Conservation (phyloP, 2,888 invertebrate genomes). For the Orthosia cruda region DNA sequence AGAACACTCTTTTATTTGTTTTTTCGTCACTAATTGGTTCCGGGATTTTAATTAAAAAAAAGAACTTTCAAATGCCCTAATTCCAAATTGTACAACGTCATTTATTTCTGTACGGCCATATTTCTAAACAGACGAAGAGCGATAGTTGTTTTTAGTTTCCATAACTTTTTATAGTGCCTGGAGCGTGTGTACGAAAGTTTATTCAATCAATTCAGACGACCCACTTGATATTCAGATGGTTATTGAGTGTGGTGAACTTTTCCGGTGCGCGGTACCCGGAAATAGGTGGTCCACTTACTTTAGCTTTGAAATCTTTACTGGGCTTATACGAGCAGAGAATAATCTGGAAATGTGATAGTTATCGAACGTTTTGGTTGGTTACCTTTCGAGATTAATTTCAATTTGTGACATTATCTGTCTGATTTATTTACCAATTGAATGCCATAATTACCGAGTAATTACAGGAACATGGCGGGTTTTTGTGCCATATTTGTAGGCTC, state of each 20-base stretch:
- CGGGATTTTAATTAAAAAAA: not conserved
- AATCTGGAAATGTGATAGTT: constrained; percentile 5
- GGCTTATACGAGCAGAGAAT: constrained; percentile 40
- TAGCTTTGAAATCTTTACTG: constrained; percentile 58
- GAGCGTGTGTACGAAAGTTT: constrained; percentile 73
- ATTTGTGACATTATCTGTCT: not conserved
- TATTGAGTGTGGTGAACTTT: constrained; percentile 82
- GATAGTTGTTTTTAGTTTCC: constrained; percentile 50
- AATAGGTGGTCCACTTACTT: constrained; percentile 70
- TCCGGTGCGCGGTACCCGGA: constrained; percentile 69
- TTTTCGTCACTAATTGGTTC: not conserved
- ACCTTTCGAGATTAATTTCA: not conserved
- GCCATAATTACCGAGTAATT: too few species aligned
- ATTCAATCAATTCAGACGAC: constrained; percentile 84
- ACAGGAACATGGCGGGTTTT: too few species aligned
- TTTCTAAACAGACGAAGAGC: constrained; percentile 26
- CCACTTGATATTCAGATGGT: constrained; percentile 85
- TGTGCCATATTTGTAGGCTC: too few species aligned
- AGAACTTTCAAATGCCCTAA: not conserved
- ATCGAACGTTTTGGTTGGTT: not conserved
- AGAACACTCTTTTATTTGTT: not conserved
- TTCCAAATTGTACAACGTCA: constrained; percentile 12
- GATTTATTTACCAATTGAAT: too few species aligned
- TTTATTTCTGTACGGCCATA: constrained; percentile 17
- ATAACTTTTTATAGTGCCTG: constrained; percentile 56